Conservation (phyloP, 1,140 invertebrate genomes). For the Lerema accius region DNA sequence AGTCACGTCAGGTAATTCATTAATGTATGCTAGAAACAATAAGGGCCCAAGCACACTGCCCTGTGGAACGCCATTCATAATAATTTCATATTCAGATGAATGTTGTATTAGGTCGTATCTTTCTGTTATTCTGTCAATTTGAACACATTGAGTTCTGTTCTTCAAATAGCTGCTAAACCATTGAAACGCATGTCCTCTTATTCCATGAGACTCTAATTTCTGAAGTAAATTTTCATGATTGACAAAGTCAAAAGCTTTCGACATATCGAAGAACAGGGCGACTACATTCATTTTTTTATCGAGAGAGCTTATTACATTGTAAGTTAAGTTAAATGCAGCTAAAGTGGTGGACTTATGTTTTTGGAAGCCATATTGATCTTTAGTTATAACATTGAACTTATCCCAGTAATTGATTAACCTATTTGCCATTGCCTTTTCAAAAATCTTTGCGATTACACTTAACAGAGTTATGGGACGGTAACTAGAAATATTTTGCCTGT, state of each 20-base stretch:
- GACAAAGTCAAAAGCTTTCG: conserved; percentile 20
- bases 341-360: neutral
- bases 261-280: neutral
- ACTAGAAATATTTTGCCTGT: neutral
- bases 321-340: conserved; percentile 8
- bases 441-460: neutral
- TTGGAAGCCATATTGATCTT: conserved; percentile 5
- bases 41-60: neutral
- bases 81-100: neutral
- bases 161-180: neutral
- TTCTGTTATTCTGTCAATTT: neutral
- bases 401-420: neutral
- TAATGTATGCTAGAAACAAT: neutral
- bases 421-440: neutral
- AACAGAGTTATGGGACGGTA: neutral
- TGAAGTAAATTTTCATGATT: conserved; percentile 3
- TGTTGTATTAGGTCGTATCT: neutral
- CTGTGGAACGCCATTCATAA: neutral
- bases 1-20: conserved; percentile 4
- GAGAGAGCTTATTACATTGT: neutral
- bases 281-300: conserved; percentile 2
- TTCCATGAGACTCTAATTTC: conserved; percentile 2
- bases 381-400: neutral
- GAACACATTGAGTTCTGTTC: neutral
- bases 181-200: conserved; percentile 2